phyloP scores from a whole-genome alignment of 1,140 invertebrate genomes.

The Bombus superbus region DNA sequence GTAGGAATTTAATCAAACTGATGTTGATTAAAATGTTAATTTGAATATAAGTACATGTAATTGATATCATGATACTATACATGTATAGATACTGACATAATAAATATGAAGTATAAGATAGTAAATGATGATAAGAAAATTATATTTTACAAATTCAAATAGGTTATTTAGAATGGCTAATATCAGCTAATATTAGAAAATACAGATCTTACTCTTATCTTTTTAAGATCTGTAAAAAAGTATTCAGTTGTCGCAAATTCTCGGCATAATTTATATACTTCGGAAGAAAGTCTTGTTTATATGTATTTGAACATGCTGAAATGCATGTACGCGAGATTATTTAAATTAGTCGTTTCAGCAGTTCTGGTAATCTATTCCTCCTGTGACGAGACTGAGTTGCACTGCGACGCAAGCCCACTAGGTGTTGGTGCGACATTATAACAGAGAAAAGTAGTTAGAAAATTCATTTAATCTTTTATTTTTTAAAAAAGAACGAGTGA shows the following conservation, averaged over 20 bases:
- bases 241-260: not conserved
- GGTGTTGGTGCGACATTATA: not conserved
- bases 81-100: not conserved
- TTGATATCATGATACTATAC: not conserved
- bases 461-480: constrained; percentile 9
- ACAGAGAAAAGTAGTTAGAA: constrained; percentile 15
- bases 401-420: not conserved
- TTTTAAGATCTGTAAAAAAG: not conserved
- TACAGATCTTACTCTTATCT: not conserved
- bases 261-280: not conserved
- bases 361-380: constrained; percentile 12
- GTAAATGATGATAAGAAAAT: not conserved
- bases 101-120: not conserved
- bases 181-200: not conserved
- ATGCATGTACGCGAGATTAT: not conserved
- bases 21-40: not conserved
- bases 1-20: not conserved
- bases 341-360: not conserved
- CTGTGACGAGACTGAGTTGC: not conserved
- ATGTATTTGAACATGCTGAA: constrained; percentile 1
- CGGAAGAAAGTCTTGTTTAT: not conserved
- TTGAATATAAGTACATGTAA: not conserved
- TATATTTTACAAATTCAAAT: not conserved
- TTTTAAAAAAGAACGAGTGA: not conserved
- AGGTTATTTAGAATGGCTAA: not conserved